Conservation (phyloP, 1,140 invertebrate genomes). For the Lepeophtheirus salmonis region DNA sequence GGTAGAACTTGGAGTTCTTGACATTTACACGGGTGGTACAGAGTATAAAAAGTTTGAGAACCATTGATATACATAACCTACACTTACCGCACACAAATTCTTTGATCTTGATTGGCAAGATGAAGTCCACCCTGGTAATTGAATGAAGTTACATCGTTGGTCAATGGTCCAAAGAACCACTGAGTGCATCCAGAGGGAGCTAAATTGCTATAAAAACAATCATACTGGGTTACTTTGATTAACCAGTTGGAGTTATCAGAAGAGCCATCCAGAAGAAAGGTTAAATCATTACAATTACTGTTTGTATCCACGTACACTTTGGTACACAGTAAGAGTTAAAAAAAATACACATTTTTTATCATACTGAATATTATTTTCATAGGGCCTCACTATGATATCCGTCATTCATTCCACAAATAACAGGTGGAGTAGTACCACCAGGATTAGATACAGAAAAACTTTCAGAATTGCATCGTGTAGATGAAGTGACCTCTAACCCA, state of each 20-base stretch:
- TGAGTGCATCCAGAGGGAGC: slow-evolving; percentile 10
- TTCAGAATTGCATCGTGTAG: neutral
- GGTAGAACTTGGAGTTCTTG: too few species aligned
- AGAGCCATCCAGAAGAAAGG: neutral
- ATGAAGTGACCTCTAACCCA: neutral
- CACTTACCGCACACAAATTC: slow-evolving; percentile 5
- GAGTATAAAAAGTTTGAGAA: too few species aligned
- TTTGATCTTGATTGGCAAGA: slow-evolving; percentile 15
- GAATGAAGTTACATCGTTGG: neutral
- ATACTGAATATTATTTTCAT: too few species aligned
- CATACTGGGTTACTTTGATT: slow-evolving; percentile 4
- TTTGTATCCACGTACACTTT: slow-evolving; percentile 4
- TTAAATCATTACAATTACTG: neutral
- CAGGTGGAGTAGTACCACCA: neutral
- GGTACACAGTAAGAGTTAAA: neutral
- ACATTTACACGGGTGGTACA: too few species aligned
- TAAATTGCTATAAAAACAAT: slow-evolving; percentile 4
- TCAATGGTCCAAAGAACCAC: neutral
- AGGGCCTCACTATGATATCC: slow-evolving; percentile 13
- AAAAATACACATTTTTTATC: neutral
- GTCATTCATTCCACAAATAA: slow-evolving; percentile 8
- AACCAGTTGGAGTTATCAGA: neutral
- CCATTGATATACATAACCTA: too few species aligned
- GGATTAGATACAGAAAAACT: neutral
- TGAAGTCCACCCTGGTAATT: slow-evolving; percentile 3